phyloP scores from a whole-genome alignment of 1,140 invertebrate genomes.

The Penaeus japonicus region DNA sequence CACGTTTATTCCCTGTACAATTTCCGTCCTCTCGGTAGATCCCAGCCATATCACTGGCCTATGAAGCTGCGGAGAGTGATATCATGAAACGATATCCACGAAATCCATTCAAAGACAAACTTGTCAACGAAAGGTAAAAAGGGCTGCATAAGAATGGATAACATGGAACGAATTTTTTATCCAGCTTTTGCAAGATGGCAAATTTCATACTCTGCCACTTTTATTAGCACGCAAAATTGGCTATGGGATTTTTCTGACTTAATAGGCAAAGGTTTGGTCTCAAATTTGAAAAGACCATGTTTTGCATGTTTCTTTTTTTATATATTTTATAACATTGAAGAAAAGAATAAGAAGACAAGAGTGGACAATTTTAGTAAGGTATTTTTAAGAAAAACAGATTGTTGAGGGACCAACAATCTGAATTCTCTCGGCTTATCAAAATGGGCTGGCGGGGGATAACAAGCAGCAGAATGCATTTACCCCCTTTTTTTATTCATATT shows the following conservation, averaged over 20 bases:
- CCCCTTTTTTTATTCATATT: too few species aligned
- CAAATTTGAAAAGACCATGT: not conserved
- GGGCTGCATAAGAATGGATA: not conserved
- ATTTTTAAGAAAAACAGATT: too few species aligned
- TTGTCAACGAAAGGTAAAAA: slow-evolving; percentile 90
- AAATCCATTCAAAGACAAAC: slow-evolving; percentile 91
- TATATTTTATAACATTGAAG: not conserved
- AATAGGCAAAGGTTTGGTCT: not conserved
- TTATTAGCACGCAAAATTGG: slow-evolving; percentile 37
- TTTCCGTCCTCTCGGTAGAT: slow-evolving; percentile 70
- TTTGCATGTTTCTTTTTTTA: not conserved
- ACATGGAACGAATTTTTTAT: not conserved
- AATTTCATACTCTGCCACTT: slow-evolving; percentile 1
- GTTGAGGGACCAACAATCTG: too few species aligned
- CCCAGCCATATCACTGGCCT: slow-evolving; percentile 95
- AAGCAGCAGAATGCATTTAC: too few species aligned
- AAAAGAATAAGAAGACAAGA: too few species aligned
- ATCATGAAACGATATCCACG: slow-evolving; percentile 96
- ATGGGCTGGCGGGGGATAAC: too few species aligned
- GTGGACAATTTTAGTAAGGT: too few species aligned
- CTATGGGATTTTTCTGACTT: not conserved
- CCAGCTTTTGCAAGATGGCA: slow-evolving; percentile 35
- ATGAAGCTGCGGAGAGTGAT: slow-evolving; percentile 94
- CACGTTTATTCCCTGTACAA: not conserved
- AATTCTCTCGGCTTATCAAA: too few species aligned